phyloP scores from a whole-genome alignment of 2,797 vertebrate species.

The Agapornis canus region DNA sequence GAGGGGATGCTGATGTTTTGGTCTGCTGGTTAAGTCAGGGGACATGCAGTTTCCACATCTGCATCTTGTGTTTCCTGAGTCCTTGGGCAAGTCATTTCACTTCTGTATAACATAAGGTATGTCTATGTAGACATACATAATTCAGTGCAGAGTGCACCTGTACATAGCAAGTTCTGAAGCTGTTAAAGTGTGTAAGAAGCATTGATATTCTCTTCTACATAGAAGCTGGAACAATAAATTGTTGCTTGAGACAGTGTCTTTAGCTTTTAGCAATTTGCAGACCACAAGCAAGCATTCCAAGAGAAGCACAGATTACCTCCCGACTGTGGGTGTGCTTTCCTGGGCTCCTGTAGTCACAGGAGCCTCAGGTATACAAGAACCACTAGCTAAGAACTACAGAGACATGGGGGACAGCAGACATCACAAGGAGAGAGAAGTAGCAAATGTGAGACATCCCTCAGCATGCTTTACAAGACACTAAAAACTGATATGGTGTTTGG shows the following conservation, averaged over 20 bases:
- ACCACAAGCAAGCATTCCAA: background rate
- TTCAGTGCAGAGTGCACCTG: background rate
- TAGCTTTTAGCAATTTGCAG: background rate
- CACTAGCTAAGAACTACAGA: background rate
- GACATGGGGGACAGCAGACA: background rate
- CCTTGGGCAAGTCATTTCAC: background rate
- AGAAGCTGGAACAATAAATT: background rate
- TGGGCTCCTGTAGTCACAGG: background rate
- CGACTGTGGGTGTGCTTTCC: background rate
- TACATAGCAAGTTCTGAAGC: background rate
- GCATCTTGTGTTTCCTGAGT: background rate
- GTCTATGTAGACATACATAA: background rate
- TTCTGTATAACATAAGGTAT: background rate
- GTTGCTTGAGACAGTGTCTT: background rate
- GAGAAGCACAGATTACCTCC: background rate
- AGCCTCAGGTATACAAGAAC: background rate
- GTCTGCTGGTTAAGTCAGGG: constrained; percentile 8
- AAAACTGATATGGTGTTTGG: background rate
- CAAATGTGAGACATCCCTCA: rapidly evolving
- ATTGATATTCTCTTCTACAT: background rate
- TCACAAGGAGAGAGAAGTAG: background rate
- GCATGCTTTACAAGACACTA: background rate
- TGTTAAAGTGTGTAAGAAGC: background rate
- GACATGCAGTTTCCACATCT: background rate
- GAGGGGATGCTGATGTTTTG: background rate